Percentiles rank a stretch among this genome's conserved stretches.
Conservation (phyloP, 1,140 invertebrate genomes). For the Glomeris maerens region DNA sequence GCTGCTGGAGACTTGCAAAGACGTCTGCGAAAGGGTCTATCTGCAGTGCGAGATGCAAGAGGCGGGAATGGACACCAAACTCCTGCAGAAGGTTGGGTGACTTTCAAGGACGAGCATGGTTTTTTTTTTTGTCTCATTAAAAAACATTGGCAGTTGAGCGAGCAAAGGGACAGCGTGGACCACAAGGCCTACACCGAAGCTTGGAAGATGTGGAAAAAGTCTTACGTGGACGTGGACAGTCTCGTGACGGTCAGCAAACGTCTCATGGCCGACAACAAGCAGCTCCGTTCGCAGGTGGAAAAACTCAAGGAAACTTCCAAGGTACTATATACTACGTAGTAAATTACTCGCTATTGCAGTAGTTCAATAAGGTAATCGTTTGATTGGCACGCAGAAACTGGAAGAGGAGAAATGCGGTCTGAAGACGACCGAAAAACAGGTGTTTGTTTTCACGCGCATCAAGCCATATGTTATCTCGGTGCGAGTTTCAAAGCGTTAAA, state of each 20-base stretch:
- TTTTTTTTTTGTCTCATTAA: constrained; percentile 12
- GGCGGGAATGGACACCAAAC: constrained; percentile 57
- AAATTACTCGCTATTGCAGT: constrained; percentile 8
- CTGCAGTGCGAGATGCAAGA: constrained; percentile 77
- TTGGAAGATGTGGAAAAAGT: constrained; percentile 50
- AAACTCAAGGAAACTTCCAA: constrained; percentile 21
- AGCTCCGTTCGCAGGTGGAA: constrained; percentile 14
- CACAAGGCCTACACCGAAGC: constrained; percentile 35
- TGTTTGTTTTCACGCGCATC: not conserved
- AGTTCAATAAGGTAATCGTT: constrained; percentile 4
- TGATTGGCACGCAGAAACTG: constrained; percentile 40
- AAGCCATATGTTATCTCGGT: not conserved
- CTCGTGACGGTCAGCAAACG: constrained; percentile 24
- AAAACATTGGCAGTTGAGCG: too few relatives aligned
- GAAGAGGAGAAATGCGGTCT: constrained; percentile 62
- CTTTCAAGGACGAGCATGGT: not conserved
- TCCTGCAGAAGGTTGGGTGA: constrained; percentile 47
- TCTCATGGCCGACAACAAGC: not conserved
- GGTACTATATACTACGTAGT: constrained; percentile 15
- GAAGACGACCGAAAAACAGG: constrained; percentile 52
- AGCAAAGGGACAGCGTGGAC: constrained; percentile 35
- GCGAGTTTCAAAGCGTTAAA: not conserved
- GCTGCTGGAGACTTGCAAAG: constrained; percentile 56
- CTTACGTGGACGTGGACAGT: constrained; percentile 53
- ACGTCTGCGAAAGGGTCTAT: constrained; percentile 61